Conservation (phyloP, 1,140 invertebrate species). For the Trissolcus basalis region DNA sequence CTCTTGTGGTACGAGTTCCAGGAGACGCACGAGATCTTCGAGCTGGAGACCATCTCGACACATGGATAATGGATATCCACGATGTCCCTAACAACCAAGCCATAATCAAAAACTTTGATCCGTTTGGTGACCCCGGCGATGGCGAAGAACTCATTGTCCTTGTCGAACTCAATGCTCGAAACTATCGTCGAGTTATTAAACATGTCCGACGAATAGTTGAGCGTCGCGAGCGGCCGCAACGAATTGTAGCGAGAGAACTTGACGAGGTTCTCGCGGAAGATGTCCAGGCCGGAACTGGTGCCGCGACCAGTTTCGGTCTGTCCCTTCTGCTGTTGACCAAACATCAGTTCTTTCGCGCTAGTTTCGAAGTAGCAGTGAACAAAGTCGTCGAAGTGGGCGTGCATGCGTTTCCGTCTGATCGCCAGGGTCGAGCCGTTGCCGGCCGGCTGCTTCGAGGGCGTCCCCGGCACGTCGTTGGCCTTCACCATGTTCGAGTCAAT, state of each 20-base stretch:
- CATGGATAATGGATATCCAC: slow-evolving; percentile 95
- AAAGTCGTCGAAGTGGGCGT: slow-evolving; percentile 93
- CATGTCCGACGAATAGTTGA: slow-evolving; percentile 93
- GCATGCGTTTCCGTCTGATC: slow-evolving; percentile 84
- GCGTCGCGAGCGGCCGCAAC: slow-evolving; percentile 87
- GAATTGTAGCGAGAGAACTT: slow-evolving; percentile 92
- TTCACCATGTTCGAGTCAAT: slow-evolving; percentile 77
- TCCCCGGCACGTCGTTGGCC: slow-evolving; percentile 60
- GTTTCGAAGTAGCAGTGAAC: slow-evolving; percentile 90
- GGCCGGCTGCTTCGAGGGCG: slow-evolving; percentile 31
- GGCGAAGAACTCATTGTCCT: slow-evolving; percentile 97
- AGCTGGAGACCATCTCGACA: slow-evolving; percentile 93
- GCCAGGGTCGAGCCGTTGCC: slow-evolving; percentile 76
- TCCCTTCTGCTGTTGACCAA: slow-evolving; percentile 72
- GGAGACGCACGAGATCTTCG: slow-evolving; percentile 96
- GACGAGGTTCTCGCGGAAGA: slow-evolving; percentile 90
- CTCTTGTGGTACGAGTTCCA: slow-evolving; percentile 96
- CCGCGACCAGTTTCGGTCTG: slow-evolving; percentile 65
- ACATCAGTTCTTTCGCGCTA: slow-evolving; percentile 83
- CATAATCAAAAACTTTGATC: slow-evolving; percentile 96
- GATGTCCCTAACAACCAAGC: slow-evolving; percentile 87
- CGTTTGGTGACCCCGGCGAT: slow-evolving; percentile 97
- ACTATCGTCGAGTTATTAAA: slow-evolving; percentile 95
- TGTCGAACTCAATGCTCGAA: slow-evolving; percentile 97
- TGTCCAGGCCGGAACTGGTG: slow-evolving; percentile 80